phyloP scores from a whole-genome alignment of 2,797 vertebrate genomes.

The Cyprinodon diabolis region DNA sequence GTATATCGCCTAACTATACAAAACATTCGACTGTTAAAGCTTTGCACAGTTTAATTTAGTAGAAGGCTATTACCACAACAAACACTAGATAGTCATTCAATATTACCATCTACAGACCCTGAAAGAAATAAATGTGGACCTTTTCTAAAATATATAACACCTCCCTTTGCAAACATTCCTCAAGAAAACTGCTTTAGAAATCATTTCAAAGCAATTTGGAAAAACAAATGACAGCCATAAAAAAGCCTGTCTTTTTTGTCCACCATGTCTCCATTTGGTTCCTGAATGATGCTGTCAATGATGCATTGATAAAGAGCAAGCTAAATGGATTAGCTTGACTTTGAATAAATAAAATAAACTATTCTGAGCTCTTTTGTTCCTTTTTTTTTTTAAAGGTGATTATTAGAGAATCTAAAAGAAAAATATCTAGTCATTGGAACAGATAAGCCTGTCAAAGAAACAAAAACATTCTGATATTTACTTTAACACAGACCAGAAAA shows the following conservation, averaged over 20 bases:
- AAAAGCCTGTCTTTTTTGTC: conserved; percentile 38
- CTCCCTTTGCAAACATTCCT: conserved; percentile 51
- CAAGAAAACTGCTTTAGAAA: conserved; percentile 47
- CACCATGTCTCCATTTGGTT: conserved; percentile 59
- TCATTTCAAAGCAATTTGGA: conserved; percentile 49
- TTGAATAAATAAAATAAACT: conserved; percentile 64
- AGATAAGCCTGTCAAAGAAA: conserved; percentile 38
- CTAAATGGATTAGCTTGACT: conserved; percentile 71
- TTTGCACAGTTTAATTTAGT: conserved; percentile 37
- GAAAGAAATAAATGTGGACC: conserved; percentile 49
- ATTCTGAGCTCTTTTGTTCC: conserved; percentile 72
- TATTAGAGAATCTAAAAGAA: conserved; percentile 50
- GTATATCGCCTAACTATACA: not conserved
- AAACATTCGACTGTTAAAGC: not conserved
- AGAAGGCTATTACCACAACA: conserved; percentile 40
- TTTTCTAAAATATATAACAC: conserved; percentile 52
- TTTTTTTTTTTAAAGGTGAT: conserved; percentile 67
- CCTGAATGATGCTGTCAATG: conserved; percentile 46
- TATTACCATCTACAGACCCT: conserved; percentile 53
- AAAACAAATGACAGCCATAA: conserved; percentile 46
- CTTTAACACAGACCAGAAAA: no score
- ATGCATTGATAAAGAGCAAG: conserved; percentile 50
- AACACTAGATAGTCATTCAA: conserved; percentile 62
- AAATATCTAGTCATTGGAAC: conserved; percentile 30
- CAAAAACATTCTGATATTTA: not conserved